Evolutionary conservation across 2,113 vertebrate genomes (phyloP).

Genomic region (Picathartes gymnocephalus): DNA sequence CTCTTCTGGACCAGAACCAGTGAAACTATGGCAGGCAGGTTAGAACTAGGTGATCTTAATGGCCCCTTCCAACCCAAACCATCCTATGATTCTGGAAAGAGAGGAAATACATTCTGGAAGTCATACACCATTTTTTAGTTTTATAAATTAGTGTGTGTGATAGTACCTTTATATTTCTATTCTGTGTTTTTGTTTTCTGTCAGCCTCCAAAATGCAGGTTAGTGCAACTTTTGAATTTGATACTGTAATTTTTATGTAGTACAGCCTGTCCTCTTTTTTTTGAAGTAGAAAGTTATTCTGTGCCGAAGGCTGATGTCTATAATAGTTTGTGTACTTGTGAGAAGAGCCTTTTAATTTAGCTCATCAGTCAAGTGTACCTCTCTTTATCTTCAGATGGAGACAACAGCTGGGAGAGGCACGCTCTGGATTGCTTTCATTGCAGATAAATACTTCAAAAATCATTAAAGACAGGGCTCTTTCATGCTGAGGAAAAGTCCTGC

Average conservation of each 20-base stretch:
- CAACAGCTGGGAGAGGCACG: neutral
- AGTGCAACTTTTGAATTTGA: neutral
- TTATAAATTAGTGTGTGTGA: neutral
- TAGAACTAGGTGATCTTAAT: neutral
- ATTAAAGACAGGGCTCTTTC: neutral
- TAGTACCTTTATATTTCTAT: neutral
- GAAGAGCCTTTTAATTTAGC: neutral
- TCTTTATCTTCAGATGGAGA: neutral
- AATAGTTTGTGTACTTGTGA: neutral
- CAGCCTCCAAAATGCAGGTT: neutral
- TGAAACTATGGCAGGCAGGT: neutral
- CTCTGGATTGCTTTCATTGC: neutral
- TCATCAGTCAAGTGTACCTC: neutral
- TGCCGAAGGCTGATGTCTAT: neutral
- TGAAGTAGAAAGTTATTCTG: neutral
- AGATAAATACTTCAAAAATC: conserved; percentile 21
- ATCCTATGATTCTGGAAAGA: neutral
- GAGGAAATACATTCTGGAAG: neutral
- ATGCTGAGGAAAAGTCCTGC: neutral
- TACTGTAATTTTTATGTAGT: neutral
- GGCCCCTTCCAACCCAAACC: neutral
- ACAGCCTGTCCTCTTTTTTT: neutral
- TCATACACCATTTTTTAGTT: neutral
- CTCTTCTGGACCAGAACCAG: neutral
- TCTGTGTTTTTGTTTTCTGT: neutral